Evolutionary conservation across 2,797 vertebrate genomes (phyloP).

Genomic region (Pseudochromis fuscus): DNA sequence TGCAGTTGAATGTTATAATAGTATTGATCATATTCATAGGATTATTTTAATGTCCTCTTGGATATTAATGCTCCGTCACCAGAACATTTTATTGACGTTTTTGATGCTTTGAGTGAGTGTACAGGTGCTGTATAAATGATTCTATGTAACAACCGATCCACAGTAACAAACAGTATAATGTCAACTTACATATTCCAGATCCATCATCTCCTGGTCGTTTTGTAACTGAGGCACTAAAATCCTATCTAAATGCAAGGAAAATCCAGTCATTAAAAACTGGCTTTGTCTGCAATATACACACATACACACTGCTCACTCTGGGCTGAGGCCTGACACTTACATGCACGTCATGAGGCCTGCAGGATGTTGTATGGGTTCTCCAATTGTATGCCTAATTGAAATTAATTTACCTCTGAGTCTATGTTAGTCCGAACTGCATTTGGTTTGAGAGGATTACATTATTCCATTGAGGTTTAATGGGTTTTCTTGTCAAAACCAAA

Average conservation of each 20-base stretch:
- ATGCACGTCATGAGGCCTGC: constrained; percentile 18
- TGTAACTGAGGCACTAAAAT: background rate
- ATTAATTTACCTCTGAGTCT: constrained; percentile 64
- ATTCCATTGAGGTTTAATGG: constrained; percentile 67
- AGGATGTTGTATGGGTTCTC: constrained; percentile 17
- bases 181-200: constrained; percentile 12
- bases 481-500: constrained; percentile 75
- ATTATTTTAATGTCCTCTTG: background rate
- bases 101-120: background rate
- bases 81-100: background rate
- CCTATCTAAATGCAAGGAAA: constrained; percentile 62
- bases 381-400: constrained; percentile 55
- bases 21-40: background rate
- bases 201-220: constrained; percentile 18
- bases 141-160: background rate
- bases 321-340: constrained; percentile 29
- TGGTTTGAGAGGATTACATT: constrained; percentile 61
- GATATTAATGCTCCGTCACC: background rate
- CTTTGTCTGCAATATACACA: constrained; percentile 8
- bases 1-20: background rate
- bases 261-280: constrained; percentile 34
- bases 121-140: background rate
- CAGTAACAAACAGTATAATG: background rate
- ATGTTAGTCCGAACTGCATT: constrained; percentile 34
- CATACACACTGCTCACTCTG: constrained; percentile 6